Conservation (phyloP, 2,888 invertebrate genomes). For the Petrolisthes cinctipes region DNA sequence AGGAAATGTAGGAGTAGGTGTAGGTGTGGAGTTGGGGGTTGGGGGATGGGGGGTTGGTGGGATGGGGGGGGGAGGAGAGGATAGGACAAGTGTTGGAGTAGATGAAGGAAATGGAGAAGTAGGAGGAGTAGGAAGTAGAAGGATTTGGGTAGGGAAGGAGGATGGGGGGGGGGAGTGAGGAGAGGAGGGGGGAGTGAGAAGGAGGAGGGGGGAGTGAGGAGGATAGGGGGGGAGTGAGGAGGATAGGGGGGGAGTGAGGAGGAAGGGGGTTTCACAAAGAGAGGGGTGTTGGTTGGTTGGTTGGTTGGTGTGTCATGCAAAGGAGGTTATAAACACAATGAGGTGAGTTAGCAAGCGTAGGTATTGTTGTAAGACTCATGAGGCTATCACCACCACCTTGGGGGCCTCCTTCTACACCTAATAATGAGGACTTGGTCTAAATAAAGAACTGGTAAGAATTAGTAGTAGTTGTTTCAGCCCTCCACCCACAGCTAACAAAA, state of each 20-base stretch:
- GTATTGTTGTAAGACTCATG: no score
- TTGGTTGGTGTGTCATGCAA: slow-evolving; percentile 12
- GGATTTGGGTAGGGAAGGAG: no score
- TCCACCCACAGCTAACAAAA: slow-evolving; percentile 55
- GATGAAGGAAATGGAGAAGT: no score
- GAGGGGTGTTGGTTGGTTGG: not conserved
- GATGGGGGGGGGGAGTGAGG: not conserved
- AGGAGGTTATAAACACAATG: slow-evolving; percentile 27
- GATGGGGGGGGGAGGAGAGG: no score
- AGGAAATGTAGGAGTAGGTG: no score
- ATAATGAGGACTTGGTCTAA: slow-evolving; percentile 51
- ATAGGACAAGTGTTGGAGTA: no score
- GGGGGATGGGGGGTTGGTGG: no score
- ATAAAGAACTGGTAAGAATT: no score
- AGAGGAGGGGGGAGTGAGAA: not conserved
- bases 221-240: no score
- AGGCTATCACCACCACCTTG: slow-evolving; percentile 31
- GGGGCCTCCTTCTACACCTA: slow-evolving; percentile 50
- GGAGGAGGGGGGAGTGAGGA: not conserved
- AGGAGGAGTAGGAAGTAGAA: no score
- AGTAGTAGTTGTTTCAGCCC: slow-evolving; percentile 48
- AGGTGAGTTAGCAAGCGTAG: slow-evolving; percentile 50
- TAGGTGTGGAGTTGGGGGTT: no score
- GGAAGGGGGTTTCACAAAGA: slow-evolving; percentile 23
- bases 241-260: not conserved